Evolutionary conservation across 2,888 invertebrate genomes (phyloP).

Genomic region (Rhagonycha fulva): DNA sequence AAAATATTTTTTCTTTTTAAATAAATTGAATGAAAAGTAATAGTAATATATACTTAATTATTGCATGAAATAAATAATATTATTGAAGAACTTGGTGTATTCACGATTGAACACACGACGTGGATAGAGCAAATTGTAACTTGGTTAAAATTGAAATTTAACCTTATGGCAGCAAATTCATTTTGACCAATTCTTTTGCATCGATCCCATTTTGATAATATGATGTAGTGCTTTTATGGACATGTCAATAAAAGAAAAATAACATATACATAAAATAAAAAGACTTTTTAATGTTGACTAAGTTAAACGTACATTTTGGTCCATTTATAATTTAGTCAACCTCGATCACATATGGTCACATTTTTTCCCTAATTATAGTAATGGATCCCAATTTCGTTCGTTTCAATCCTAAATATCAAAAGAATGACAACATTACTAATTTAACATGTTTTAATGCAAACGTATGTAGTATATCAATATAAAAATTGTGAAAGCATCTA

Average conservation of each 20-base stretch:
- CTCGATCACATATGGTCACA: conserved; percentile 50
- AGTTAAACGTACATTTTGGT: conserved; percentile 45
- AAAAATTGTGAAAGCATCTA: neutral
- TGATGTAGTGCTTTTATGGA: neutral
- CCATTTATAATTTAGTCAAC: conserved; percentile 51
- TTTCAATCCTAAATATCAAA: conserved; percentile 49
- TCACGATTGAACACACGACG: neutral
- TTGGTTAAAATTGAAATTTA: neutral
- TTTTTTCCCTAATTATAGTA: conserved; percentile 51
- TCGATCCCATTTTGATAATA: neutral
- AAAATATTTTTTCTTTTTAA: neutral
- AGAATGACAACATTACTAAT: conserved; percentile 48
- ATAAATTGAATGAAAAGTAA: too few species aligned
- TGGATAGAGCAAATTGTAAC: neutral
- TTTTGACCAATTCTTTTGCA: neutral
- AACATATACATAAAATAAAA: conserved; percentile 33
- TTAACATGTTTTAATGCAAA: conserved; percentile 28
- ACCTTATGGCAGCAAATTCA: neutral
- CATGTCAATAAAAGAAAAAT: conserved; percentile 27
- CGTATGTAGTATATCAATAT: neutral
- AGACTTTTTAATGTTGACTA: conserved; percentile 42
- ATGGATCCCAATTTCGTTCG: conserved; percentile 51
- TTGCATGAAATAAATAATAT: neutral
- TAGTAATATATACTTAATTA: too few species aligned
- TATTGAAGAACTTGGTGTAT: neutral